Evolutionary conservation across 2,797 vertebrate species (phyloP).

Genomic region (Spinibarbus caldwelli): DNA sequence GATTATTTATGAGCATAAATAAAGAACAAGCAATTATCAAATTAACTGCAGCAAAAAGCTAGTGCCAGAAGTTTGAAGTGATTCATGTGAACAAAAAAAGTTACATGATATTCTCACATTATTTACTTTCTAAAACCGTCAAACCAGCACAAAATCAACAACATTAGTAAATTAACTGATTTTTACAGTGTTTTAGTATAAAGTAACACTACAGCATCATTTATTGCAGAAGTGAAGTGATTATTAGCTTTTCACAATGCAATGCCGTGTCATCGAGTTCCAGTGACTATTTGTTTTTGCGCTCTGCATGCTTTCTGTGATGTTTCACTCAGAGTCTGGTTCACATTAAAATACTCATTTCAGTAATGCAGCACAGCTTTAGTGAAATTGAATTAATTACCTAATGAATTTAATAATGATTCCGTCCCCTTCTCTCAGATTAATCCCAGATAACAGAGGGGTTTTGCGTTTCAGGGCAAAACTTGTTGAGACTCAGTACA

Average conservation of each 20-base stretch:
- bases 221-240: not conserved
- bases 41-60: not conserved
- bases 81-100: too few species aligned
- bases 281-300: slow-evolving; percentile 24
- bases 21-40: slow-evolving; percentile 29
- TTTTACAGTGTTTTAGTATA: not conserved
- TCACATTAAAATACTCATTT: slow-evolving; percentile 70
- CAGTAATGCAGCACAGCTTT: slow-evolving; percentile 76
- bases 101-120: not conserved
- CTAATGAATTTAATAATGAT: slow-evolving; percentile 72
- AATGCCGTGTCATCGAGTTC: slow-evolving; percentile 3
- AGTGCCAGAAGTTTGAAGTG: not conserved
- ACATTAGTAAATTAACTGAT: not conserved
- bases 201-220: not conserved
- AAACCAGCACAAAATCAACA: not conserved
- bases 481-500: slow-evolving; percentile 22
- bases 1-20: slow-evolving; percentile 30
- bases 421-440: slow-evolving; percentile 60
- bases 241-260: not conserved
- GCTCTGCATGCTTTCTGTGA: not conserved
- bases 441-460: slow-evolving; percentile 61
- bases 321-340: slow-evolving; percentile 59
- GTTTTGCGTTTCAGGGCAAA: slow-evolving; percentile 72
- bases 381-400: slow-evolving; percentile 70
- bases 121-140: not conserved